These are phyloP conservation scores for Epinephelus malabaricus DNA, from an alignment of 2,797 vertebrate species.

Conservation along the genomic window DNA sequence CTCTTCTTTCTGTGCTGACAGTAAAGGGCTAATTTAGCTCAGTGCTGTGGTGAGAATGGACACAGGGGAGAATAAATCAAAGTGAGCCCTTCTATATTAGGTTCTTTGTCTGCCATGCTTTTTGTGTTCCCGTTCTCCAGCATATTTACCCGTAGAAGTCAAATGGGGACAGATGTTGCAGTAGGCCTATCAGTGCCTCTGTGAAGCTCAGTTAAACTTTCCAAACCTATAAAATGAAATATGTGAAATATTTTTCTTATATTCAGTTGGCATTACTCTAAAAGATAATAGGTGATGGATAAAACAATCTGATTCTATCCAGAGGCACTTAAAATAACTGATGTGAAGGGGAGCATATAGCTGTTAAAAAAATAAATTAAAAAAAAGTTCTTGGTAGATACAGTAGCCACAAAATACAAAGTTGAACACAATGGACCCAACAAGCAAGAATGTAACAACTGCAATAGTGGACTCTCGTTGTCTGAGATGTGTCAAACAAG, in stretches of 20 bases:
- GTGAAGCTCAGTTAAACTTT: neutral
- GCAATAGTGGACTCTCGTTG: neutral
- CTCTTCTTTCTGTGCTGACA: conserved; percentile 48
- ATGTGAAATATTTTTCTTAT: neutral
- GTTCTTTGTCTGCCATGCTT: conserved; percentile 11
- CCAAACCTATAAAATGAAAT: neutral
- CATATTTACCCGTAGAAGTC: conserved; percentile 9
- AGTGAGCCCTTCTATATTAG: conserved; percentile 7
- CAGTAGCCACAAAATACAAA: neutral
- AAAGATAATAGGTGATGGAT: neutral
- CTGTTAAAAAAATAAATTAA: neutral
- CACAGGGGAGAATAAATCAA: conserved; percentile 29
- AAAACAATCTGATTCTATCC: neutral
- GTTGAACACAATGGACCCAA: neutral
- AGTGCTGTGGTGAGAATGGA: conserved; percentile 34
- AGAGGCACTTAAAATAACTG: neutral
- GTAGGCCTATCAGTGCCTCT: too few relatives aligned
- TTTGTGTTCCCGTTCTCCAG: conserved; percentile 12
- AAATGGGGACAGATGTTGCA: conserved; percentile 13
- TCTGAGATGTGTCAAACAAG: neutral
- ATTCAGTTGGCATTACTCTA: neutral
- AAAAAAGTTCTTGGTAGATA: neutral
- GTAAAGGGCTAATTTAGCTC: conserved; percentile 55
- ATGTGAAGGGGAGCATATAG: neutral
- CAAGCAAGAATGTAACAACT: neutral